A percentile compares a stretch with the other conserved stretches of the same genome.
Evolutionary conservation across 2,888 invertebrate genomes (phyloP).

Genomic region (Neuroscelio doddi): DNA sequence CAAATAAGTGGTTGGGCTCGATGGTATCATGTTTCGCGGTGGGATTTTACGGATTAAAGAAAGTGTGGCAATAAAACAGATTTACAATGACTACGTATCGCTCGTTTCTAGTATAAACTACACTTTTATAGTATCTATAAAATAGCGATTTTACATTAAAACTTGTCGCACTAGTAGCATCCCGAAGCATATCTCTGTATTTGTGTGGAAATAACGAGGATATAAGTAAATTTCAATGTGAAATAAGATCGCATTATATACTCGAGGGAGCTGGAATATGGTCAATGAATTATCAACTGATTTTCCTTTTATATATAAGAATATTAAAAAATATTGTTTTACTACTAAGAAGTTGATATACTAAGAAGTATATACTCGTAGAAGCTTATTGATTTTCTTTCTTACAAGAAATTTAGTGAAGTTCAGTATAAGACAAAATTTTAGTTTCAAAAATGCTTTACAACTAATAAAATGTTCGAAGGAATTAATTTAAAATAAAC

Average conservation of each 20-base stretch:
- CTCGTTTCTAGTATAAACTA: constrained; percentile 1
- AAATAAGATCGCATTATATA: constrained; percentile 1
- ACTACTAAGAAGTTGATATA: no score
- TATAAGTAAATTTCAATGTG: constrained; percentile 11
- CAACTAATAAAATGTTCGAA: no score
- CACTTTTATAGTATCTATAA: constrained; percentile 15
- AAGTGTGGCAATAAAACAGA: constrained; percentile 17
- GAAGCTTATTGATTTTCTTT: no score
- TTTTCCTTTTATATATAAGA: no score
- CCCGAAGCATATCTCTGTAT: background rate
- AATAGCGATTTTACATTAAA: constrained; percentile 12
- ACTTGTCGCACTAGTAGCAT: constrained; percentile 6
- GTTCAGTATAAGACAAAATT: no score
- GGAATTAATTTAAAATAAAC: no score
- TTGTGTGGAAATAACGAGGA: constrained; percentile 10
- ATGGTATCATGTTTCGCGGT: constrained; percentile 12
- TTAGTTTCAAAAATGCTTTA: no score
- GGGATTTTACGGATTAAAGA: constrained; percentile 20
- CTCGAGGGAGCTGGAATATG: background rate
- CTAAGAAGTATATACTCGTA: no score
- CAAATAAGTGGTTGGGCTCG: constrained; percentile 3
- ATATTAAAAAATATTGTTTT: no score
- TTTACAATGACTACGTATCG: constrained; percentile 13
- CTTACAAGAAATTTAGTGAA: no score
- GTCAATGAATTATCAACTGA: no score